phyloP scores from a whole-genome alignment of 2,888 invertebrate genomes.

The Epicampocera succincta region DNA sequence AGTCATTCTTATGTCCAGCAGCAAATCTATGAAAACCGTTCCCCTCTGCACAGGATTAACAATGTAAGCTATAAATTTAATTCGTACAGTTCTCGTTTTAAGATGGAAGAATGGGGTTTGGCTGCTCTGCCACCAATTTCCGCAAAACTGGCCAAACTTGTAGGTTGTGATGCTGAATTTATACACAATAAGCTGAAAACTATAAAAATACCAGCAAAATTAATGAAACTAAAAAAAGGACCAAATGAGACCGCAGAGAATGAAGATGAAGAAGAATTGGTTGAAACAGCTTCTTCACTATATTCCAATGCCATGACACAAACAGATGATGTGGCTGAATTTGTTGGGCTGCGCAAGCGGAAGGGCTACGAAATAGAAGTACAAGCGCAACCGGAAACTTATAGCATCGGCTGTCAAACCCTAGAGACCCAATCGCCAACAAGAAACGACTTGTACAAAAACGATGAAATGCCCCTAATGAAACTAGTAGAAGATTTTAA shows the following conservation, averaged over 20 bases:
- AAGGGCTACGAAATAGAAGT: conserved; percentile 50
- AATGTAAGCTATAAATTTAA: conserved; percentile 71
- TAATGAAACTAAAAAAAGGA: conserved; percentile 62
- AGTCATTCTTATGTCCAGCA: conserved; percentile 68
- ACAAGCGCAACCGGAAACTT: conserved; percentile 34
- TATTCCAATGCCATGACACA: conserved; percentile 70
- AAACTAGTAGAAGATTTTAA: conserved; percentile 66
- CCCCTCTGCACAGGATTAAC: conserved; percentile 71
- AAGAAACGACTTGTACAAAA: not conserved
- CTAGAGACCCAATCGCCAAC: conserved; percentile 48
- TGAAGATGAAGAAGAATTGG: conserved; percentile 49
- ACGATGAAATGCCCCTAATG: conserved; percentile 70
- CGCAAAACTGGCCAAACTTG: conserved; percentile 61
- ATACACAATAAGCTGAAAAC: conserved; percentile 62
- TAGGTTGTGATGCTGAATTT: conserved; percentile 65
- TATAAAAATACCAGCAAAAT: conserved; percentile 63
- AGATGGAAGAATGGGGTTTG: conserved; percentile 71
- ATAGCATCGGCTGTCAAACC: conserved; percentile 63
- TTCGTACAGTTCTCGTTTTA: conserved; percentile 65
- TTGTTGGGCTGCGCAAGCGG: conserved; percentile 1
- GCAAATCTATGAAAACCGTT: conserved; percentile 71
- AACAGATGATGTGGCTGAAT: conserved; percentile 65
- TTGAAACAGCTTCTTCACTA: conserved; percentile 59
- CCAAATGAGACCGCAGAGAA: not conserved
- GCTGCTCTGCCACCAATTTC: conserved; percentile 60